These are phyloP conservation scores for Muscicapa striata DNA, from an alignment of 2,797 vertebrate genomes.

Conservation along the genomic window DNA sequence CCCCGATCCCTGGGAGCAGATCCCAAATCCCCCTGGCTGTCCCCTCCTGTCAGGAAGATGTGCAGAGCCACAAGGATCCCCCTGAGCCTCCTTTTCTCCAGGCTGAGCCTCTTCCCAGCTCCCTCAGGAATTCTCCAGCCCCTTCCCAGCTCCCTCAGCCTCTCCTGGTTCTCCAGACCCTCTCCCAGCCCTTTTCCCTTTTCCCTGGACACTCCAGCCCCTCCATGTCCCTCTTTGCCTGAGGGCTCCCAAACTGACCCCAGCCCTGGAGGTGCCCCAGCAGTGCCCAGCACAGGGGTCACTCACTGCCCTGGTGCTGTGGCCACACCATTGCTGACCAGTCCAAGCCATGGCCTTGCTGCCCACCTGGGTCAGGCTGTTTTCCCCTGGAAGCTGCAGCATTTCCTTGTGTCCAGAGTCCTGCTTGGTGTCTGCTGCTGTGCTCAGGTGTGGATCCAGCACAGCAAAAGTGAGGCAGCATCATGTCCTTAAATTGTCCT, in stretches of 20 bases:
- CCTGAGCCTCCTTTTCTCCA: not conserved
- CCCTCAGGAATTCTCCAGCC: not conserved
- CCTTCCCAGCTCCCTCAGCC: not conserved
- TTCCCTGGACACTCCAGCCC: not conserved
- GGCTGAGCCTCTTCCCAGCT: not conserved
- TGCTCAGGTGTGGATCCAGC: not conserved
- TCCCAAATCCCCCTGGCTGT: not conserved
- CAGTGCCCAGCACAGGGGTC: not conserved
- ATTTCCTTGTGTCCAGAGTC: not conserved
- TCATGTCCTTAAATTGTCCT: not conserved
- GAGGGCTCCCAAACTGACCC: not conserved
- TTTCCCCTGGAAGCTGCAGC: not conserved
- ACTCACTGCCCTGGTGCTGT: not conserved
- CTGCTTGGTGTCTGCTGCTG: not conserved
- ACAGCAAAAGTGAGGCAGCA: not conserved
- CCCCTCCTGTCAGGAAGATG: not conserved
- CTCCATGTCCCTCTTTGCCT: not conserved
- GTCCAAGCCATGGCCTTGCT: not conserved
- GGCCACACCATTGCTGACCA: not conserved
- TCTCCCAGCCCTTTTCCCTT: not conserved
- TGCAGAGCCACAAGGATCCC: not conserved
- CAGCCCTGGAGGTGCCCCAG: not conserved
- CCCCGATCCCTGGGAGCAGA: not conserved
- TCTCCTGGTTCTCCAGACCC: accelerated
- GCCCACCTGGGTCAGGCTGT: not conserved